Base-by-base conservation (phyloP, 2,888 invertebrate genomes). In the Pollenia angustigena region DNA sequence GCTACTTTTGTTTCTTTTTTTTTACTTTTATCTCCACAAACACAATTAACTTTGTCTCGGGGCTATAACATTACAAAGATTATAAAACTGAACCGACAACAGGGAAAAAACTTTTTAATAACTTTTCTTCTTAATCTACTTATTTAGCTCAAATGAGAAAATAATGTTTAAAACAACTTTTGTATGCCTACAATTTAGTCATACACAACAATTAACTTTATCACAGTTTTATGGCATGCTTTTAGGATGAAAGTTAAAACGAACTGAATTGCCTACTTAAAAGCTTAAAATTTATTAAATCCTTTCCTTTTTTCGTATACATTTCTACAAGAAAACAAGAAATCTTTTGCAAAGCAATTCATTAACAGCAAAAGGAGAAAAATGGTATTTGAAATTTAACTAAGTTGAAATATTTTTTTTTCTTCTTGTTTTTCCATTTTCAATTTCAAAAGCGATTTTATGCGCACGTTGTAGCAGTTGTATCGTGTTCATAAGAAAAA, bases 201-300 rank as follows among this genome's bases (percentile, higher is more conserved):
- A 46, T 7, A 60, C n/a, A 44, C 42, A 60, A 44, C 16, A 71
- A 60, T 66, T 69, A 85, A 56, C 60, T 68, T 81, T 79, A 83
- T 71, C 58, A 46, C 54, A 76, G 81, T 81, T 81, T 78, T 78
- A 83, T 68, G 50, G 83, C 66, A 87, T 84, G 68, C 66, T 84
- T 81, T 72, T 72, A 74, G 81, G 83, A 54, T 76, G 66, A 60
- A 74, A 69, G n/a, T 82, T 81, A 69, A 81, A 74, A 58, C 32
- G 50, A 64, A 83, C 48, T 81, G 60, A 78, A 78, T 58, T 81
- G 76, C 71, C 60, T 48, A 81, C 75, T 87, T 84, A 72, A 81
- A 81, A 64, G 76, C 83, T 83, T 68, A 84, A 80, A 75, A 81
- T 81, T 72, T 71, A 74, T 62, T 54, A 79, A 85, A 82, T 18